Base-by-base conservation (phyloP, 1,140 invertebrate species). In the Calosoma granatense region DNA sequence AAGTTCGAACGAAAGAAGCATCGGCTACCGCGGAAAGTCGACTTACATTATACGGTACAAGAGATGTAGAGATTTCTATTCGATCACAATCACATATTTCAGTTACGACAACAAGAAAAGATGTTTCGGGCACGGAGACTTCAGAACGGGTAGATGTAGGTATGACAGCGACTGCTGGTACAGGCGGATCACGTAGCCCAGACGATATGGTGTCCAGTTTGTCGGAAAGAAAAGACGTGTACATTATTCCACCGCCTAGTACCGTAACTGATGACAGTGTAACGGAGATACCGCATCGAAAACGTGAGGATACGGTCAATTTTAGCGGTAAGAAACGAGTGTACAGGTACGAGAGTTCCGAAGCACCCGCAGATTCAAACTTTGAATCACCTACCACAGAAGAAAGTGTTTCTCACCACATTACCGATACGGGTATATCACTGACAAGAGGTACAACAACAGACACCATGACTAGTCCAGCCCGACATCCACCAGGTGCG, bases 391-490 rank as follows among this genome's bases (percentile, higher is more conserved):
- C 74, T 4, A 60, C 62, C 15, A 75, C 73, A n/a, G 77, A 78
- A 51, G 73, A 72, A 52, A 78, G 76, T 66, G 60, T 64, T 4
- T 76, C 76, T n/a, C 75, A 78, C 62, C 72, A 74, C 55, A 68
- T 76, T 11, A 72, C 72, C 12, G 76, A 78, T 61, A 78, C 76
- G 12, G 76, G 76, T 11, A 78, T 78, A 30, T 76, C 74, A 43
- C 56, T 77, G 43, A 77, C 76, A 4, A 59, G 73, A 62, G 74
- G 72, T 17, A 75, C 73, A 41, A 64, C 65, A 21, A 73, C 74
- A 22, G 76, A 77, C 55, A 76, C 73, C 20, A 63, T 74, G 15
- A 77, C 74, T 9, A 76, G 74, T 63, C 67, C 73, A 22, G 63
- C 68, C 57, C 63, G 58, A 63, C 63, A 57, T 59, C 66, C 58